These are phyloP conservation scores for Willisornis vidua DNA, from an alignment of 2,113 vertebrate species.

Conservation along the genomic window DNA sequence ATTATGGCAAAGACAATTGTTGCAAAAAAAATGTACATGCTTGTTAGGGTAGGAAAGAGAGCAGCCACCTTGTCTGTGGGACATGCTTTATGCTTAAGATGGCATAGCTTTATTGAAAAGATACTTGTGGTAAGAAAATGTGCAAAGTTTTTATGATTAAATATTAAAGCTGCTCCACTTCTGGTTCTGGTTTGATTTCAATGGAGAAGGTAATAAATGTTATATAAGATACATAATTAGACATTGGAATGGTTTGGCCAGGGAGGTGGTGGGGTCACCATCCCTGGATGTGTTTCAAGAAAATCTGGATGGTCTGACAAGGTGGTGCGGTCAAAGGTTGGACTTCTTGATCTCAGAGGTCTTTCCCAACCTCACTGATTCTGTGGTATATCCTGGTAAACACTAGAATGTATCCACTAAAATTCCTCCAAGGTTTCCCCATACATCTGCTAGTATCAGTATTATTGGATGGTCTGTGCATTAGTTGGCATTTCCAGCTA, in stretches of 20 bases:
- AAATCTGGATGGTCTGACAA: fast-evolving
- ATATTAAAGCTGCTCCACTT: not conserved
- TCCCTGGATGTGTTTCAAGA: not conserved
- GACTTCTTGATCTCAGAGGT: not conserved
- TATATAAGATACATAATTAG: not conserved
- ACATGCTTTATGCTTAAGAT: not conserved
- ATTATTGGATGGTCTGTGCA: not conserved
- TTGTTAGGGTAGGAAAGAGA: not conserved
- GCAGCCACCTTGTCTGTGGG: not conserved
- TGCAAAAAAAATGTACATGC: not conserved
- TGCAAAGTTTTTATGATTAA: not conserved
- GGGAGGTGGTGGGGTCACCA: not conserved
- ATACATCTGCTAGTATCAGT: not conserved
- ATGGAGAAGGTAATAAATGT: not conserved
- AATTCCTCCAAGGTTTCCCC: not conserved
- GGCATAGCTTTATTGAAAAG: not conserved
- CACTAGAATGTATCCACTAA: not conserved
- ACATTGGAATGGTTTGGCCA: not conserved
- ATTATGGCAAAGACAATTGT: not conserved
- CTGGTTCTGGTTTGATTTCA: not conserved
- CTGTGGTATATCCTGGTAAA: not conserved
- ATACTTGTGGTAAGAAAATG: not conserved
- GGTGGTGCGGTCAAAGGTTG: fast-evolving
- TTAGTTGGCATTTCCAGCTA: not conserved
- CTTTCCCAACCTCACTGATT: not conserved